phyloP scores from a whole-genome alignment of 2,113 vertebrate genomes.

The Chionis minor region DNA sequence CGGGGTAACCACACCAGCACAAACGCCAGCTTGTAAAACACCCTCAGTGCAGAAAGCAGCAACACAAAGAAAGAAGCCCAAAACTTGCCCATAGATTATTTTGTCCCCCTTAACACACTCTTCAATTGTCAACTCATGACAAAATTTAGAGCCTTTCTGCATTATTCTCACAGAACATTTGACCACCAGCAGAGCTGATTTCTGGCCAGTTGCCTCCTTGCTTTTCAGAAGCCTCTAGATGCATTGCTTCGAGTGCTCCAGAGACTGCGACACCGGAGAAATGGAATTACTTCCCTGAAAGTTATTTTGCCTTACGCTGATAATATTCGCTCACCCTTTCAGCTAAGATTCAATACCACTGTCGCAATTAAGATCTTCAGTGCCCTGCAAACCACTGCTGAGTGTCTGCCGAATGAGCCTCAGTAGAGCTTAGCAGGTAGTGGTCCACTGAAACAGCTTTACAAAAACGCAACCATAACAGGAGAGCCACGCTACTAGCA shows the following conservation, averaged over 20 bases:
- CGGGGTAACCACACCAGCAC: not conserved
- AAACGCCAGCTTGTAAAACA: not conserved
- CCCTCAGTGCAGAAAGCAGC: not conserved
- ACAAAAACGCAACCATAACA: not conserved
- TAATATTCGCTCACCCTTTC: not conserved
- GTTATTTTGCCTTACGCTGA: not conserved
- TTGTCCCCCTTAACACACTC: not conserved
- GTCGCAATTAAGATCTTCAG: not conserved
- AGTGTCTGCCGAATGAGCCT: not conserved
- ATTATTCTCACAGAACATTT: conserved; percentile 4
- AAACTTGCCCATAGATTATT: conserved; percentile 13
- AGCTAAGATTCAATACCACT: not conserved
- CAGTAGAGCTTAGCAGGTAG: not conserved
- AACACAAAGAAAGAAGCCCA: not conserved
- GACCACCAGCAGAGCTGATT: conserved; percentile 24
- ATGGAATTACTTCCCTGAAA: not conserved
- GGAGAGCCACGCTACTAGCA: not conserved
- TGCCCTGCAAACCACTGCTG: not conserved
- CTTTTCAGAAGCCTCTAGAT: not conserved
- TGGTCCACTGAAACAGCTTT: not conserved
- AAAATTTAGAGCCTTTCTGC: conserved; percentile 41
- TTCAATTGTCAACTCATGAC: not conserved
- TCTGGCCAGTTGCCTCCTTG: conserved; percentile 24
- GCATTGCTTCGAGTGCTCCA: not conserved
- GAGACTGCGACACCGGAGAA: fast-evolving